Percentiles rank a stretch among this genome's conserved stretches.
Conservation (phyloP, 92 coral and sea anemone genomes). For the Zoanthus sansibaricus region DNA sequence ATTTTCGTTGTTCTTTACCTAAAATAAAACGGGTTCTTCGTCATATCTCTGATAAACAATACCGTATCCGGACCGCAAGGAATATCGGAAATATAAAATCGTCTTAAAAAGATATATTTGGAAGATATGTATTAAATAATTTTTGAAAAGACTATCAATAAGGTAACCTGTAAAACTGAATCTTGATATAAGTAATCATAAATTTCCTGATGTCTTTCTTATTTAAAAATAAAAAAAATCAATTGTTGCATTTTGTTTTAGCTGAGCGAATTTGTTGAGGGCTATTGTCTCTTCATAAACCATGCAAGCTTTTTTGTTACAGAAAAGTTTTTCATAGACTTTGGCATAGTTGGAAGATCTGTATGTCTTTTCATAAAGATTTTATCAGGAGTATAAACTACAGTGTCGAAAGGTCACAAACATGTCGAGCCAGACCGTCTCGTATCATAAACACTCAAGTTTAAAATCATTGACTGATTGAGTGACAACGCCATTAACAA, state of each 20-base stretch:
- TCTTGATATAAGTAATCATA: no score
- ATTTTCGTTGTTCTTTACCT: not conserved
- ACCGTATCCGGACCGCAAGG: not conserved
- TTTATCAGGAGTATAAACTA: not conserved
- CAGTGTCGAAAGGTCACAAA: not conserved
- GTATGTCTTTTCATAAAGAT: not conserved
- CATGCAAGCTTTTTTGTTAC: no score
- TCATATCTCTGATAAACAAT: not conserved
- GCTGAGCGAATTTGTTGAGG: no score
- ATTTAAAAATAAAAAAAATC: no score
- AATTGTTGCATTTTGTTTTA: no score
- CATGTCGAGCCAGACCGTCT: not conserved
- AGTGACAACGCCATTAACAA: conserved; percentile 20
- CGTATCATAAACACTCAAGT: not conserved
- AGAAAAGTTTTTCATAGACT: not conserved
- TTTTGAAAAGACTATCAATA: not conserved
- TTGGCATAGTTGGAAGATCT: not conserved
- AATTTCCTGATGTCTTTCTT: no score
- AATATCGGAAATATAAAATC: not conserved
- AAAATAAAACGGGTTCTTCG: not conserved
- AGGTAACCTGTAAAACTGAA: not conserved
- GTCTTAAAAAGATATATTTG: not conserved
- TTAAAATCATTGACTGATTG: not conserved
- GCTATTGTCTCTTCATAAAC: no score
- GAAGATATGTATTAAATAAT: not conserved